Evolutionary conservation across 2,888 invertebrate genomes (phyloP), one percentile per base, ranked within the genome.

Genomic region (Mellilla xanthometata): DNA sequence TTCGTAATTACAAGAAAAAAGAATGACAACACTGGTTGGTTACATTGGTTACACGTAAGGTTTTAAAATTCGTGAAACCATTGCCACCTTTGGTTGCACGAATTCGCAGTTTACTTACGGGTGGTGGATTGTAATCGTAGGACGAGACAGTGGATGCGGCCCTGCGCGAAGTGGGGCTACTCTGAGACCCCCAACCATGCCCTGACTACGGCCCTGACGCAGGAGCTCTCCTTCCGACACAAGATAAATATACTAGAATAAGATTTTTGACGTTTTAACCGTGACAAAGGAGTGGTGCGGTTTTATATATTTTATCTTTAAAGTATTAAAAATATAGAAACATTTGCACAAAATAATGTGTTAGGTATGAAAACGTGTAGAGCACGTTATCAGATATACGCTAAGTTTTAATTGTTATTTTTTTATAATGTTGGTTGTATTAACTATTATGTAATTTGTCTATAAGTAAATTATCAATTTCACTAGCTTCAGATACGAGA

Each of bases 101-200:
- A 48, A 50, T 40, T 45, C 12, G 23, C 26, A 38, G 46, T 35
- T 62, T 72, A 65, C 60, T 72, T 62, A 74, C 58, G 68, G 60
- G 64, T 68, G 62, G 58, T 55, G 58, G 55, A 44, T 58, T 51
- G 57, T 71, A 68, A 65, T 71, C 57, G 63, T 83, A 87, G 97
- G 97, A 97, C 89, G 97, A 97, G 93, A 96, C 96, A 75, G 94
- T 97, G 90, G 97, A 97, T 90, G 95, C 95, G 78, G 96, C 97
- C 81, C 95, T 97, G 81, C 95, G 95, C 84, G 97, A 97, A 89
- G 96, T 97, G 92, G 97, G 97, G 82, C 94, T 97, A 79, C 94
- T 96, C 82, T 97, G 94, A 84, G 59, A 55, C 39, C 39, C 27
- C 34, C 30, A 49, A 47, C 44, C 46, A 33, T 41, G n/a, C n/a